Base-by-base conservation (phyloP, 2,797 vertebrate genomes). In the Myiotriccus ornatus region DNA sequence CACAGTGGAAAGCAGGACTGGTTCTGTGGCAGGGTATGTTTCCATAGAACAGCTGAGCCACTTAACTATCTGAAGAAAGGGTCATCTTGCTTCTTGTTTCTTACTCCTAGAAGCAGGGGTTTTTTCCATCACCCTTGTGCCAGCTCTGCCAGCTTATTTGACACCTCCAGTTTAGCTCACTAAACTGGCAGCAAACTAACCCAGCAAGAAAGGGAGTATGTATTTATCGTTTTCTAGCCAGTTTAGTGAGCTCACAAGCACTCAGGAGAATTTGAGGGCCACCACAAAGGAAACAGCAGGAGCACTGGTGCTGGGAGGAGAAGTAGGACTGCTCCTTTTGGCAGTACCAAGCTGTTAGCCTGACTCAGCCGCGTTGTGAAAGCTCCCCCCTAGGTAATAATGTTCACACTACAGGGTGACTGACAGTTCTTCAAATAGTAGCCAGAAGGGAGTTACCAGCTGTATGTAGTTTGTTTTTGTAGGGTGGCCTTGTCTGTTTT, bases 321-420 rank as follows among this genome's bases (percentile, higher is more conserved):
- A 68, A 30, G 56, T 53, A 80, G 37, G 69, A 44, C 60, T 41
- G 56, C 84, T 89, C 28, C 67, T 83, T 85, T 91, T 89, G 93
- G 89, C 95, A 89, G 53, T 35, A 34, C 43, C 0, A 2, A 39
- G 37, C 39, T 81, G 22, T 67, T 65, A 80, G 91, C 64, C 82
- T 94, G 95, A 87, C 75, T 96, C 92, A 96, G 82, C 75, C 3
- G 0, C 22, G 41, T 92, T 91, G 89, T 92, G 95, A 96, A 96
- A 95, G 94, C 87, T 96, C 84, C 53, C 93, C 94, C 89, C 80
- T 87, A 90, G 95, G 96, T 94, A 85, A 93, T 56, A 83, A 55
- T 70, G 84, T 94, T 96, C 75, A 32, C 21, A 4, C 64, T 85
- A 15, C 71, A 57, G 37, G 69, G 25, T 91, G 82, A 94, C 73